phyloP scores from a whole-genome alignment of 2,797 vertebrate genomes.

The Pipistrellus pipistrellus region DNA sequence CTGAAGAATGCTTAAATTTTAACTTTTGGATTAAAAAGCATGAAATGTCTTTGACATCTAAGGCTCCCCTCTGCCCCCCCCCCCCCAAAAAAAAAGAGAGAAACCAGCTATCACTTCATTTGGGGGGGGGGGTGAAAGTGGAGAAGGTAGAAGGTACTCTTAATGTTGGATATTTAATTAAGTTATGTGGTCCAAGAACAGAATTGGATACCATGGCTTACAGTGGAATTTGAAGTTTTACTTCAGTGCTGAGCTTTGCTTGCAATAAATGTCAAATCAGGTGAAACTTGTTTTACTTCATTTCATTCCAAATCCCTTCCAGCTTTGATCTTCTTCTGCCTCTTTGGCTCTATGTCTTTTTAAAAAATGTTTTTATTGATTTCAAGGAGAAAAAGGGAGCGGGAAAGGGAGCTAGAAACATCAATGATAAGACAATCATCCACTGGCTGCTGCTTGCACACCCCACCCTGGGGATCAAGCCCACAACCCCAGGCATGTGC shows the following conservation, averaged over 20 bases:
- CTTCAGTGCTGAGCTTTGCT: background rate
- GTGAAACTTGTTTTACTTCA: background rate
- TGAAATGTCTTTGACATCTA: slow-evolving; percentile 11
- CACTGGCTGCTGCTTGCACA: no score
- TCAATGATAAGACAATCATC: no score
- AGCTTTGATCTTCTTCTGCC: background rate
- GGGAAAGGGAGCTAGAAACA: no score
- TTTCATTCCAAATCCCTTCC: background rate
- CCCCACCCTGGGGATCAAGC: no score
- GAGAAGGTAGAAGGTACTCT: background rate
- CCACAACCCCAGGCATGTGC: no score
- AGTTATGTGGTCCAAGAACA: background rate
- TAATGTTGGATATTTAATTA: background rate
- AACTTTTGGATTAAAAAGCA: slow-evolving; percentile 46
- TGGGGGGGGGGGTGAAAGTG: background rate
- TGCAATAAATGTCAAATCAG: background rate
- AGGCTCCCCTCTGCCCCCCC: background rate
- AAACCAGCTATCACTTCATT: background rate
- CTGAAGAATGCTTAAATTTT: slow-evolving; percentile 37
- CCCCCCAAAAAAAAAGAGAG: background rate
- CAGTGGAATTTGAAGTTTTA: background rate
- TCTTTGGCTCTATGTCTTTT: background rate
- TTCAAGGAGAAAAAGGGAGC: no score
- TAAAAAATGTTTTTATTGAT: no score
- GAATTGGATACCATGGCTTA: background rate